A percentile compares a stretch with the other conserved stretches of the same genome.
Conservation (phyloP, 2,113 vertebrate genomes). For the Numida meleagris region DNA sequence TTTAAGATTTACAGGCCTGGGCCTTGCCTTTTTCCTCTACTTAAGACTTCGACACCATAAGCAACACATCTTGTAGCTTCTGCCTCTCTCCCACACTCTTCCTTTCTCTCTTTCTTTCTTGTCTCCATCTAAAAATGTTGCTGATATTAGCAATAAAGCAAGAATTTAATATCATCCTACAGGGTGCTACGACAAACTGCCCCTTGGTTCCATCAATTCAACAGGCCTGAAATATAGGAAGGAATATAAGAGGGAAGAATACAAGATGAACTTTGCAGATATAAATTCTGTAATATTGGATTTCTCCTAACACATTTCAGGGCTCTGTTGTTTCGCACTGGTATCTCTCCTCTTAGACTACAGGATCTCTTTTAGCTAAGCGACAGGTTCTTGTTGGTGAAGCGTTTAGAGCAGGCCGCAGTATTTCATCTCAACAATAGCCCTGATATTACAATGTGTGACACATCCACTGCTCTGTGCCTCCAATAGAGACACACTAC, state of each 20-base stretch:
- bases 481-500: not conserved
- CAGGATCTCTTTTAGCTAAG: not conserved
- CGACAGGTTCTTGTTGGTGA: not conserved
- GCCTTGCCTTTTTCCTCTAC: not conserved
- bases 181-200: constrained; percentile 12
- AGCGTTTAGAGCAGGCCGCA: rapidly evolving
- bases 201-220: constrained; percentile 1
- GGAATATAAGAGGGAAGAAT: not conserved
- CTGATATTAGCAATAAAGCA: constrained; percentile 53
- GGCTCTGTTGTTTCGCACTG: not conserved
- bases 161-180: constrained; percentile 53
- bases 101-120: not conserved
- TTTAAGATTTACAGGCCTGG: not conserved
- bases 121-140: constrained; percentile 34
- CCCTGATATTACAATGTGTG: not conserved
- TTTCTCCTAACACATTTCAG: constrained; percentile 30
- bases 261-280: constrained; percentile 29
- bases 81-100: not conserved
- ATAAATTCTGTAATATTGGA: constrained; percentile 41
- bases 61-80: not conserved
- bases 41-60: not conserved
- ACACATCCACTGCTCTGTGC: not conserved
- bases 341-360: not conserved
- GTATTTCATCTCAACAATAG: not conserved
- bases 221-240: constrained; percentile 39